Evolutionary conservation across 2,113 vertebrate genomes (phyloP).

Genomic region (Ochotona curzoniae): DNA sequence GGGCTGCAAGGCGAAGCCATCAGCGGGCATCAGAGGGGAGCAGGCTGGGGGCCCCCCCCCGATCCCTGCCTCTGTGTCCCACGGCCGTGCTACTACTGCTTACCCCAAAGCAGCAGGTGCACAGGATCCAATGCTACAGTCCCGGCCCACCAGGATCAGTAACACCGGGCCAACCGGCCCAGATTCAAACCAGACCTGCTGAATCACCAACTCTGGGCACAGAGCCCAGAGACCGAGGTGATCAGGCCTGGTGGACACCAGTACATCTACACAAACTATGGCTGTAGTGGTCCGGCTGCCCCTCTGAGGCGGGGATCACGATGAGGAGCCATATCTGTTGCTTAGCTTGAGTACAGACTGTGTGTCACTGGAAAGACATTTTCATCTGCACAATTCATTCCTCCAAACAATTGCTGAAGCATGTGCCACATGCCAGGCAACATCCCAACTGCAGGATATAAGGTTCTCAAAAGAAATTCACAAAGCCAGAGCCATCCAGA

Average conservation of each 20-base stretch:
- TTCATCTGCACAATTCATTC: constrained; percentile 39
- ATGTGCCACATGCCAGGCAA: neutral
- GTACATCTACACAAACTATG: neutral
- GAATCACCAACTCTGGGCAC: neutral
- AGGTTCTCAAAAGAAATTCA: neutral
- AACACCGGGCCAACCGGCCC: neutral
- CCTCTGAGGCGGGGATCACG: neutral
- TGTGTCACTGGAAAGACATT: neutral
- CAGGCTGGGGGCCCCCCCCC: too few species aligned
- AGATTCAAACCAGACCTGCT: neutral
- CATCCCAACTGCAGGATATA: neutral
- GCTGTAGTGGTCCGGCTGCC: neutral
- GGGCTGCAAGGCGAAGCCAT: neutral
- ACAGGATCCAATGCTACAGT: neutral
- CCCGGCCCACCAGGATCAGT: neutral
- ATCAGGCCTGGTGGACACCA: neutral
- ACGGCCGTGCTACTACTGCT: too few species aligned
- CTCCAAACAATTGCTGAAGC: constrained; percentile 11
- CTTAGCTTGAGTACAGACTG: neutral
- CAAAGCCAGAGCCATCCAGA: neutral
- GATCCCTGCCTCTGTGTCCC: neutral
- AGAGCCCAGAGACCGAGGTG: neutral
- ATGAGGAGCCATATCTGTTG: neutral
- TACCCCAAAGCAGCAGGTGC: neutral
- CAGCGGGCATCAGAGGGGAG: neutral